These are phyloP conservation scores for Zelostemma sp. DNA, from an alignment of 1,140 invertebrate genomes.

Conservation along the genomic window DNA sequence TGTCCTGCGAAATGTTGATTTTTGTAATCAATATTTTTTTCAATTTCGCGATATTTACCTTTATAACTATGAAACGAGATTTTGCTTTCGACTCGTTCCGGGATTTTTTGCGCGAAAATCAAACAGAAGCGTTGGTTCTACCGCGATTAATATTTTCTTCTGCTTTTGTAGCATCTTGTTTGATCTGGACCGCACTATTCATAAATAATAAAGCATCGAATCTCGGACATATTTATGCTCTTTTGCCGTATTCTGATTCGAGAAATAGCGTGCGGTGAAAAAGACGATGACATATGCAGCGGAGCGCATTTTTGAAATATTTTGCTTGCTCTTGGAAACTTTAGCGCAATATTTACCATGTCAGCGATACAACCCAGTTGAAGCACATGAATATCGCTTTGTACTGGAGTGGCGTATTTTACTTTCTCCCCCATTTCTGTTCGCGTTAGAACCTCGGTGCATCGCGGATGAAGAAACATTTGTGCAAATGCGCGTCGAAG, in stretches of 20 bases:
- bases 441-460: slow-evolving; percentile 40
- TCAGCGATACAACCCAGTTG: slow-evolving; percentile 42
- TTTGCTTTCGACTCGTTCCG: too few species aligned
- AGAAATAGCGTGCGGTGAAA: slow-evolving; percentile 24
- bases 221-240: slow-evolving; percentile 20
- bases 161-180: too few species aligned
- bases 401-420: slow-evolving; percentile 40
- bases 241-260: slow-evolving; percentile 19
- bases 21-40: too few species aligned
- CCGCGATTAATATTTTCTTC: too few species aligned
- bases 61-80: too few species aligned
- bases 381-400: slow-evolving; percentile 42
- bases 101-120: too few species aligned
- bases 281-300: slow-evolving; percentile 26
- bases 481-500: too few species aligned
- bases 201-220: background rate
- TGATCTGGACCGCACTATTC: too few species aligned
- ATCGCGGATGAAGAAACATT: slow-evolving; percentile 46
- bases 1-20: too few species aligned
- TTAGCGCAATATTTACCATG: slow-evolving; percentile 40
- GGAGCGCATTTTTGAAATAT: slow-evolving; percentile 34
- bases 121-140: too few species aligned
- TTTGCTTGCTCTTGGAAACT: slow-evolving; percentile 29
- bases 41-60: too few species aligned
- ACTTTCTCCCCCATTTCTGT: slow-evolving; percentile 31